Conservation (phyloP, 2,888 invertebrate genomes). For the Pachliopta kotzebuea region DNA sequence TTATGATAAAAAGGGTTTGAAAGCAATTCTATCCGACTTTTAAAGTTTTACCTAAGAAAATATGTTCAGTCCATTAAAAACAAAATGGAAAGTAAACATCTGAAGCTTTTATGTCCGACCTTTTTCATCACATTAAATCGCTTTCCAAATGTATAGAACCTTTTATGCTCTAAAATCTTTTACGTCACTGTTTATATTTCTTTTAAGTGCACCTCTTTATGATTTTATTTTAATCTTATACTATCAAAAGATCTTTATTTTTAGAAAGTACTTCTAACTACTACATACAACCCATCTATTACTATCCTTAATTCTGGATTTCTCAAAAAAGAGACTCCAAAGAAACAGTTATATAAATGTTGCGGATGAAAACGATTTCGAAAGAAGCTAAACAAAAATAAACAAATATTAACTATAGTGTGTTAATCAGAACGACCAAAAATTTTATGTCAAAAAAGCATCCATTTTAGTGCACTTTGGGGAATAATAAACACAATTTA, state of each 20-base stretch:
- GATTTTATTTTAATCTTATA: neutral
- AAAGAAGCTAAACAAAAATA: too few species aligned
- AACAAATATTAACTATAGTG: too few species aligned
- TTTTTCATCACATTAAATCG: slow-evolving; percentile 25
- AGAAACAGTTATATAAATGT: neutral
- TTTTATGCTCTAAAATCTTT: slow-evolving; percentile 11
- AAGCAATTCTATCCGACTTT: slow-evolving; percentile 18
- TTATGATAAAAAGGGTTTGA: slow-evolving; percentile 18
- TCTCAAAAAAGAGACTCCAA: neutral
- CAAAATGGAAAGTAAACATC: slow-evolving; percentile 28
- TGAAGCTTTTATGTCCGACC: slow-evolving; percentile 23
- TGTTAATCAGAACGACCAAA: neutral
- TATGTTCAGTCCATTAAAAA: slow-evolving; percentile 24
- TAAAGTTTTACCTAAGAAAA: slow-evolving; percentile 22
- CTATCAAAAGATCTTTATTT: too few species aligned
- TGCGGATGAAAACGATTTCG: neutral
- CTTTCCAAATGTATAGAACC: slow-evolving; percentile 21
- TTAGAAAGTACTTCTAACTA: too few species aligned
- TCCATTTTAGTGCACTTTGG: slow-evolving; percentile 15
- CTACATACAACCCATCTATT: too few species aligned
- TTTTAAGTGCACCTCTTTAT: neutral
- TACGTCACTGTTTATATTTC: neutral
- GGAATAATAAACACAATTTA: slow-evolving; percentile 19
- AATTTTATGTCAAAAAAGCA: slow-evolving; percentile 4
- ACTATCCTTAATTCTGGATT: too few species aligned